Conservation (phyloP, 2,113 vertebrate species). For the Poecilia latipinna region DNA sequence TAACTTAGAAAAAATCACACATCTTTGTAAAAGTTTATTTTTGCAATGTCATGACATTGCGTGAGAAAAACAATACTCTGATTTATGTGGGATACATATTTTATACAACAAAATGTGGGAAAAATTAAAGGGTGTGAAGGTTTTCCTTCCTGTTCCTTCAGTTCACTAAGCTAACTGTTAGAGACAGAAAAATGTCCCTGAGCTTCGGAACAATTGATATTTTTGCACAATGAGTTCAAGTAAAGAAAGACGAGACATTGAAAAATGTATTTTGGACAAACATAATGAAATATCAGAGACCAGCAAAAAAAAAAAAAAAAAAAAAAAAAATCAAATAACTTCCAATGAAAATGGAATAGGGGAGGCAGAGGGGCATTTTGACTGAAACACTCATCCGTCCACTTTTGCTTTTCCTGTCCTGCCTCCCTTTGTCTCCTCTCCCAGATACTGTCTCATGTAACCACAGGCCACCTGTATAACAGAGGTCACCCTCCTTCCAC, state of each 20-base stretch:
- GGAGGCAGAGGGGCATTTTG: slow-evolving; percentile 17
- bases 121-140: not conserved
- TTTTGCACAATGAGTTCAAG: not conserved
- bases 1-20: not conserved
- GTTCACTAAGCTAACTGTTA: not conserved
- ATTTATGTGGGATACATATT: not conserved
- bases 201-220: not conserved
- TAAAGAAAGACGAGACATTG: slow-evolving; percentile 5
- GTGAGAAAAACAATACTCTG: not conserved
- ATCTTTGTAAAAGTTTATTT: not conserved
- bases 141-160: not conserved
- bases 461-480: slow-evolving; percentile 61
- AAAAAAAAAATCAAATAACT: slow-evolving; percentile 18
- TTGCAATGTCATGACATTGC: too few relatives aligned
- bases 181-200: not conserved
- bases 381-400: slow-evolving; percentile 42
- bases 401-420: slow-evolving; percentile 3
- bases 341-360: slow-evolving; percentile 16
- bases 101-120: not conserved
- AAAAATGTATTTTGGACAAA: not conserved
- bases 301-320: not conserved
- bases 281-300: slow-evolving; percentile 24
- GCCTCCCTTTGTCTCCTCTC: slow-evolving; percentile 24
- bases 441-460: slow-evolving; percentile 66
- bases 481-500: slow-evolving; percentile 64